Evolutionary conservation across 92 coral and sea anemone genomes (phyloP), one percentile per base, ranked within the genome.

Genomic region (Montipora capitata): DNA sequence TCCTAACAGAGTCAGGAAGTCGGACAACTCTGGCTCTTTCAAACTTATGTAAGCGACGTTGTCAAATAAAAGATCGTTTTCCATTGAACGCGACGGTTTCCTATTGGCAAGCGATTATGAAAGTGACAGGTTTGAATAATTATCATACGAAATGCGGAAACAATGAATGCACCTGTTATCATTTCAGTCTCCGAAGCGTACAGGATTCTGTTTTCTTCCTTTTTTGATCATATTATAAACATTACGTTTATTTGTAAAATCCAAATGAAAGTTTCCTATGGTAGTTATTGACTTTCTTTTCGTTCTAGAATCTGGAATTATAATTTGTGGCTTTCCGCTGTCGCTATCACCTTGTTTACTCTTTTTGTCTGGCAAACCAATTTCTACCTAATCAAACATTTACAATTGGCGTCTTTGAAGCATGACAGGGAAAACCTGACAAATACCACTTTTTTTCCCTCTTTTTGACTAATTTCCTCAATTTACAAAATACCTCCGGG

Each of bases 121-220:
- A 72, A 13, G 35, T 83, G 87, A 72, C 87, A 83, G 87, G 63
- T 83, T 72, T 73, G 72, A 65, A 73, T 83, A 73, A 39, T 72
- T 42, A 73, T 72, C 15, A 42, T 72, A 83, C 71, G 63, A 72
- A 72, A 71, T 27, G 43, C 71, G 43, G 42, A 49, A 72, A 72
- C 87, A 83, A 83, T 13, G 44, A 68, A 57, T n/a, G 15, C 87
- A 83, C 87, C 87, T 83, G 87, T 70, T 9, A 58, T 16, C 9
- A 1, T 71, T 3, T 44, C 44, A 5, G 68, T 35, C 61, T 20
- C 41, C 16, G 35, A 81, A 81, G 38, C 11, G 44, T 40, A 79
- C 17, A 38, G 83, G 40, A 40, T 68, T 40, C 68, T 52, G 35
- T 18, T 44, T 12, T 40, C 76, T 44, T 17, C 39, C 66, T 39